Conservation (phyloP, 35 echinoderm and acorn worm genomes). For the Amphiura filiformis region DNA sequence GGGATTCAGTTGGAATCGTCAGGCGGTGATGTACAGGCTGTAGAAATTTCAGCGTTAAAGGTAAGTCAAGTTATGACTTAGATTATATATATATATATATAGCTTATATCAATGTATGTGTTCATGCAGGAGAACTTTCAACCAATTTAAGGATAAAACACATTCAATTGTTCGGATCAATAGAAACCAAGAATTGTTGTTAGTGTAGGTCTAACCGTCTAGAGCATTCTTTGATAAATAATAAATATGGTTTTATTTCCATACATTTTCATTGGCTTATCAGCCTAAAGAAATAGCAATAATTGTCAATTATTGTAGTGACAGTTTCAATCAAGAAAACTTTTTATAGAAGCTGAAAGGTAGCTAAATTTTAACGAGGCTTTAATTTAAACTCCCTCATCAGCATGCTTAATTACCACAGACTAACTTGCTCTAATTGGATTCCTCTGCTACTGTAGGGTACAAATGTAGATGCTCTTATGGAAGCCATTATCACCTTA, state of each 20-base stretch:
- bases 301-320: no score
- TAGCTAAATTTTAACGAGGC: not conserved
- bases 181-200: not conserved
- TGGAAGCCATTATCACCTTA: constrained; percentile 70
- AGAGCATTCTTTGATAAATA: not conserved
- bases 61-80: constrained; percentile 17
- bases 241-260: not conserved
- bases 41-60: constrained; percentile 92
- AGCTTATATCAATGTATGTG: no score
- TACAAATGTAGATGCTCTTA: constrained; percentile 65
- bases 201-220: not conserved
- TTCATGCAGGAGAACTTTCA: no score
- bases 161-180: not conserved
- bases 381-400: no score
- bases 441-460: constrained; percentile 27
- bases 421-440: no score
- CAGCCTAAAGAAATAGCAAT: no score
- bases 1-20: constrained; percentile 77
- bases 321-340: no score
- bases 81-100: no score
- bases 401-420: no score
- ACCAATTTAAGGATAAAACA: no score
- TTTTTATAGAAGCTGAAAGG: no score
- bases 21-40: constrained; percentile 85
- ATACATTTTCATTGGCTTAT: no score